Evolutionary conservation across 2,888 invertebrate genomes (phyloP).

Genomic region (Odontothrips loti): DNA sequence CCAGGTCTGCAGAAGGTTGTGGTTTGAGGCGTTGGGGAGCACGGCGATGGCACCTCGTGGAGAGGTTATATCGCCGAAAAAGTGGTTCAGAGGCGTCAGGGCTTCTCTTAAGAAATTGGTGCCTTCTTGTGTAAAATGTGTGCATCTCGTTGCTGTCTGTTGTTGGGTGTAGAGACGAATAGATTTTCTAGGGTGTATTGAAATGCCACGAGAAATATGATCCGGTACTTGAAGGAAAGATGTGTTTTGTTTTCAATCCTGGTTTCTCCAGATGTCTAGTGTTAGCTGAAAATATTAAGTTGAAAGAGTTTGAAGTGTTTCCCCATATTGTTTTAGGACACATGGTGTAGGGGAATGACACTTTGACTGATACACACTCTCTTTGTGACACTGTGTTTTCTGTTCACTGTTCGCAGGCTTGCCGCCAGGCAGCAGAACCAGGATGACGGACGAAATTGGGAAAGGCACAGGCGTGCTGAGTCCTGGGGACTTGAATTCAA

Average conservation of each 20-base stretch:
- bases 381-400: neutral
- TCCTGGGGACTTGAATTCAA: constrained; percentile 5
- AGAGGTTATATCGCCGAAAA: neutral
- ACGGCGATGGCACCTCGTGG: neutral
- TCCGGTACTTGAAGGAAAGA: neutral
- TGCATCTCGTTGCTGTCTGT: no score
- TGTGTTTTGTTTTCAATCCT: no score
- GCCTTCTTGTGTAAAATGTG: neutral
- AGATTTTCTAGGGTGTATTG: no score
- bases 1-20: neutral
- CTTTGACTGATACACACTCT: no score
- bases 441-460: constrained; percentile 1
- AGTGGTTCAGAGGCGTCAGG: neutral
- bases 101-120: neutral
- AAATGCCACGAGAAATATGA: neutral
- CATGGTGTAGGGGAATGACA: no score
- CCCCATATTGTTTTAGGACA: no score
- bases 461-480: constrained; percentile 2
- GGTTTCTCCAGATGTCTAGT: no score
- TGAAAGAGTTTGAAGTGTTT: no score
- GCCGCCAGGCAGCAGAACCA: constrained; percentile 19
- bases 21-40: neutral
- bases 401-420: neutral
- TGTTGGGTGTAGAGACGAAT: neutral
- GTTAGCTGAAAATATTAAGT: no score